These are phyloP conservation scores for Eretmochelys imbricata DNA, from an alignment of 2,113 vertebrate genomes.

Conservation along the genomic window DNA sequence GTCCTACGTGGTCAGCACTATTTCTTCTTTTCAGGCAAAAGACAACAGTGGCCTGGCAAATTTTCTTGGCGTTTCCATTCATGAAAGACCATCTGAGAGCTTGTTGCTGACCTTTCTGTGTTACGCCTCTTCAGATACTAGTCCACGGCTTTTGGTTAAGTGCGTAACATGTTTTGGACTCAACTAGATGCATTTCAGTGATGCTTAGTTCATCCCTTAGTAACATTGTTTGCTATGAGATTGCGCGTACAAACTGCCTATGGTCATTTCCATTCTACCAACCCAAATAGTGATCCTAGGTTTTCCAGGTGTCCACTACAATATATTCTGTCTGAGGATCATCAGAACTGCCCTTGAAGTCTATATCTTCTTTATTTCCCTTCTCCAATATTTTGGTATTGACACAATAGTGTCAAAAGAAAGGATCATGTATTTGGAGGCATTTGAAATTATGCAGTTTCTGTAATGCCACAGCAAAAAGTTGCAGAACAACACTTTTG, in stretches of 20 bases:
- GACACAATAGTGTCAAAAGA: background rate
- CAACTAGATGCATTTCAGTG: background rate
- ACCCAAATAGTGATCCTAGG: background rate
- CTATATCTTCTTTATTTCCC: background rate
- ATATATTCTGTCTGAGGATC: background rate
- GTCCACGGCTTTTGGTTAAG: background rate
- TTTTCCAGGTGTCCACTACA: background rate
- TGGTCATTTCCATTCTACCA: background rate
- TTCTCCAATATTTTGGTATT: background rate
- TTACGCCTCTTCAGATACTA: background rate
- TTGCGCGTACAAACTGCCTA: background rate
- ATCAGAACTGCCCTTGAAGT: background rate
- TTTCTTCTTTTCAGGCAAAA: background rate
- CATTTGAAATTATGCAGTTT: background rate
- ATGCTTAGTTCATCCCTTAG: background rate
- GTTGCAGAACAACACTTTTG: background rate
- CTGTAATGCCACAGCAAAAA: rapidly evolving
- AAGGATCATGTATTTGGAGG: background rate
- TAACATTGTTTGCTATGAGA: background rate
- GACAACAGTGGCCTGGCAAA: background rate
- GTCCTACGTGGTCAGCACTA: background rate
- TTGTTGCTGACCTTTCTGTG: background rate
- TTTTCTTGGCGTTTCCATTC: background rate
- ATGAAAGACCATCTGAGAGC: background rate
- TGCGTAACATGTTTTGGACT: background rate